Evolutionary conservation across 2,888 invertebrate genomes (phyloP).

Genomic region (Blomia tropicalis): DNA sequence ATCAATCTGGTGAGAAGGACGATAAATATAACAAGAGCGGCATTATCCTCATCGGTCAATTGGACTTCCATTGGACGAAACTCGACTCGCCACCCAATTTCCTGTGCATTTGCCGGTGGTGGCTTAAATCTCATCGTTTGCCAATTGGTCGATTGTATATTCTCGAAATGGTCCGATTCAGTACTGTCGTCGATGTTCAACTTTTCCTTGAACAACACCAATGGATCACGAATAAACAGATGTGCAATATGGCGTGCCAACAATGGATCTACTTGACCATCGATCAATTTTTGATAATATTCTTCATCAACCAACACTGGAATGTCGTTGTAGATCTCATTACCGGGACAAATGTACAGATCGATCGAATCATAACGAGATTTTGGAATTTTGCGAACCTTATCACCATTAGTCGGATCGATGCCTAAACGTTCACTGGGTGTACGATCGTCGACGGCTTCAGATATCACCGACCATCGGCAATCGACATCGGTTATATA

Average conservation of each 20-base stretch:
- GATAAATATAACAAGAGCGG: conserved; percentile 92
- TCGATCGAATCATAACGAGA: conserved; percentile 96
- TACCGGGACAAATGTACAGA: conserved; percentile 77
- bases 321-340: conserved; percentile 84
- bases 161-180: conserved; percentile 98
- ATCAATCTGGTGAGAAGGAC: conserved; percentile 91
- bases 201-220: conserved; percentile 85
- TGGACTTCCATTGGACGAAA: conserved; percentile 95
- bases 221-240: conserved; percentile 89
- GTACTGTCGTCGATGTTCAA: conserved; percentile 77
- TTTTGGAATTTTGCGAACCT: conserved; percentile 63
- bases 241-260: conserved; percentile 92
- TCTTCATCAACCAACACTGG: conserved; percentile 66
- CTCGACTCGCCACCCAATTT: conserved; percentile 98
- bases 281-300: conserved; percentile 61
- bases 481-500: conserved; percentile 88
- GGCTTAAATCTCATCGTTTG: conserved; percentile 98
- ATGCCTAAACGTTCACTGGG: conserved; percentile 54
- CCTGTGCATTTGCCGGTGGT: conserved; percentile 72
- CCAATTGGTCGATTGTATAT: conserved; percentile 98
- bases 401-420: conserved; percentile 10
- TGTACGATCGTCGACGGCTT: conserved; percentile 87
- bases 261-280: conserved; percentile 73
- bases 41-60: conserved; percentile 98
- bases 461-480: conserved; percentile 91